These are phyloP conservation scores for Cremastinae sp. DNA, from an alignment of 2,888 invertebrate genomes.

Conservation along the genomic window DNA sequence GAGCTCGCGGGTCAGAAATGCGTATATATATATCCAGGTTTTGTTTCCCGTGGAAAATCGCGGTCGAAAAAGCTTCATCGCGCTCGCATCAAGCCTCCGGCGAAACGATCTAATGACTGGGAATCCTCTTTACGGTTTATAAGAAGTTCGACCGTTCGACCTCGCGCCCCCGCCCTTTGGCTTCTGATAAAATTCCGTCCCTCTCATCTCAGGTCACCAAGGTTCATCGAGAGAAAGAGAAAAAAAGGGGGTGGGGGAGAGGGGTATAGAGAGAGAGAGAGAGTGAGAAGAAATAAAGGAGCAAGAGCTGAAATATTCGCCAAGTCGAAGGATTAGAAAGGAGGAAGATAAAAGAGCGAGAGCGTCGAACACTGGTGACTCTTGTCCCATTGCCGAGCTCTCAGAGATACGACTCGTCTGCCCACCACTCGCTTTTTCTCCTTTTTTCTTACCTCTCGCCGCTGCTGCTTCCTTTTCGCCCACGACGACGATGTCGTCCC, in stretches of 20 bases:
- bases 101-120: constrained; percentile 75
- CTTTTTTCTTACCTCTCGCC: constrained; percentile 23
- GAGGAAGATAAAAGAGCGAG: constrained; percentile 29
- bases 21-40: too few species aligned
- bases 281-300: too few species aligned
- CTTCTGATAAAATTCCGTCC: constrained; percentile 12
- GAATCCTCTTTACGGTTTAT: constrained; percentile 80
- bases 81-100: constrained; percentile 55
- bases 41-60: constrained; percentile 38
- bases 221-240: too few species aligned
- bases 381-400: constrained; percentile 58
- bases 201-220: constrained; percentile 57
- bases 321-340: constrained; percentile 53
- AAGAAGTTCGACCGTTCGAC: constrained; percentile 77
- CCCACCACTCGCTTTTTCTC: constrained; percentile 39
- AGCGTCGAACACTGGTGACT: constrained; percentile 65
- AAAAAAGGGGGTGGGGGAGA: too few species aligned
- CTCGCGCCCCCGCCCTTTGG: constrained; percentile 17
- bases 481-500: constrained; percentile 19
- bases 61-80: constrained; percentile 34
- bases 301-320: too few species aligned
- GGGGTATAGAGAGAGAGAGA: constrained; percentile 39
- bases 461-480: constrained; percentile 9
- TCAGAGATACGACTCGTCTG: constrained; percentile 58
- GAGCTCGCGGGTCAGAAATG: constrained; percentile 47